Evolutionary conservation across 2,113 vertebrate species (phyloP), one percentile per base, ranked within the genome.

Genomic region (Nannospalax galili): DNA sequence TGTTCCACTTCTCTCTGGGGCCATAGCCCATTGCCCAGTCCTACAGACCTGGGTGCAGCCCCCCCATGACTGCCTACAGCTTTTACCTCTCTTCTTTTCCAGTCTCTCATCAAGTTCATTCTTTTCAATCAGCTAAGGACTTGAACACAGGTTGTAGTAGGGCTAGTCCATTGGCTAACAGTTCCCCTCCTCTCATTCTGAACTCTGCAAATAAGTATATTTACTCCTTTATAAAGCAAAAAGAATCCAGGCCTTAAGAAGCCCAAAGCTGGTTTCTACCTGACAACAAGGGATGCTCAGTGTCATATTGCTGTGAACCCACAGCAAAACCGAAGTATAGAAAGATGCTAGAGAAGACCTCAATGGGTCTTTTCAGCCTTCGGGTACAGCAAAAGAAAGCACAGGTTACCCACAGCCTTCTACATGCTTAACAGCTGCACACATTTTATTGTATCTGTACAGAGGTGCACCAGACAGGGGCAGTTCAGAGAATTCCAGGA

Each of bases 1-100:
- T n/a, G 12, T 22, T 45, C 20, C 70, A 79, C 15, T 40, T 6
- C 26, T 14, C 6, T 3, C 0, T 26, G 30, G 62, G 35, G 20
- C 72, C 56, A 24, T 0, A 5, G 65, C 2, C 6, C 10, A 15
- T 20, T 81, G n/a, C 69, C 30, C 30, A 0, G 0, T 3, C 52
- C 82, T 37, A 0, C 17, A 17, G 3, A 70, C 3, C 67, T 26
- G 9, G 16, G 15, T 9, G 19, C 17, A 24, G 14, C 35, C 22
- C 1, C 17, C 30, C n/a, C 64, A 72, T 6, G 26, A 20, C 20
- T 74, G 37, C 28, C 32, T 1, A 7, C 26, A 35, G 24, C 9
- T 6, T 72, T 40, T 7, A 10, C 30, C 24, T 9, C 7, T 77
- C 17, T 19, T 45, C 26, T 2, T 60, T 24, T 10, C 48, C 40